phyloP scores from a whole-genome alignment of 2,797 vertebrate species.

The Fistularia tabacaria region DNA sequence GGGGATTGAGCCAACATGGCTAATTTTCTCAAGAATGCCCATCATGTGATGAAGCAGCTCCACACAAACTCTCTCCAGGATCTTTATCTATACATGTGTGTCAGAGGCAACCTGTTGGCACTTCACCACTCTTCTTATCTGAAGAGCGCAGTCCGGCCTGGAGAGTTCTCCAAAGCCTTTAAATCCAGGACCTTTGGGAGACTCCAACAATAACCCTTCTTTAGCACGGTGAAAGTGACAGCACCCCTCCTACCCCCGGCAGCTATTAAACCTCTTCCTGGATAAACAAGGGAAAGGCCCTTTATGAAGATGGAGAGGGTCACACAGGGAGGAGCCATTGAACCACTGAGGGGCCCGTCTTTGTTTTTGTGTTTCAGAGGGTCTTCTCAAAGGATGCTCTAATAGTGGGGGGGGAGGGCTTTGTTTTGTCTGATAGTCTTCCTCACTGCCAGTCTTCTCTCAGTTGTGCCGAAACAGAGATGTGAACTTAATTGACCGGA shows the following conservation, averaged over 20 bases:
- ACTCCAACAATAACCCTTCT: conserved; percentile 79
- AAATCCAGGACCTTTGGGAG: conserved; percentile 70
- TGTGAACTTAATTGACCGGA: conserved; percentile 86
- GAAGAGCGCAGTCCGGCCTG: conserved; percentile 37
- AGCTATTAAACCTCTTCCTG: conserved; percentile 87
- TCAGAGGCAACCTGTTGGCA: conserved; percentile 34
- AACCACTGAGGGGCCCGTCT: conserved; percentile 81
- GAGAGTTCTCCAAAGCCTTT: conserved; percentile 74
- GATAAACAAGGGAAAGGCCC: conserved; percentile 86
- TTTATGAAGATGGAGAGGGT: conserved; percentile 81
- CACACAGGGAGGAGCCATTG: conserved; percentile 81
- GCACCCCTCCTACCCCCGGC: conserved; percentile 73
- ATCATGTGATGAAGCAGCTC: conserved; percentile 30
- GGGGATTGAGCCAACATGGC: conserved; percentile 5
- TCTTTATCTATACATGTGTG: conserved; percentile 34
- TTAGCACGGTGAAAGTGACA: conserved; percentile 80
- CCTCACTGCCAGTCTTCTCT: conserved; percentile 69
- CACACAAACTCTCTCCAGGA: conserved; percentile 37
- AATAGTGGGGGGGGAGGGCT: conserved; percentile 77
- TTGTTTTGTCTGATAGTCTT: conserved; percentile 80
- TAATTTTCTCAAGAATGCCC: conserved; percentile 53
- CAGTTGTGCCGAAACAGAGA: conserved; percentile 82
- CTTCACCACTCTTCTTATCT: conserved; percentile 47
- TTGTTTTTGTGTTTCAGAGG: conserved; percentile 83
- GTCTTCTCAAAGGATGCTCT: conserved; percentile 80